Evolutionary conservation across 2,797 vertebrate genomes (phyloP).

Genomic region (Sternotherus odoratus): DNA sequence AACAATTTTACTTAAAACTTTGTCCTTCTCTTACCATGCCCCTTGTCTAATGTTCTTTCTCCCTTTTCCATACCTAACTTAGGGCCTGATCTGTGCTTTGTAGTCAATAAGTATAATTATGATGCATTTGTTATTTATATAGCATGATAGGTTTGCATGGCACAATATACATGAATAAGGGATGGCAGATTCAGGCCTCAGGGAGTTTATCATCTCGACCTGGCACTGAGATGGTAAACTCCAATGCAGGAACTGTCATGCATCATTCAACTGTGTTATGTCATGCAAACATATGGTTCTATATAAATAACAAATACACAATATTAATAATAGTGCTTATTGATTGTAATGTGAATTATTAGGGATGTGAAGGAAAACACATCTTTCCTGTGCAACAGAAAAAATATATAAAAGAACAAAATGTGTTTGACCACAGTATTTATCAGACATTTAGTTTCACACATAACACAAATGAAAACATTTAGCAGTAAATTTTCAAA

Average conservation of each 20-base stretch:
- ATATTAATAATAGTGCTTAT: neutral
- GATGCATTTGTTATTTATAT: neutral
- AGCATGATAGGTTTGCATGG: neutral
- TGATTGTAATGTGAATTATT: neutral
- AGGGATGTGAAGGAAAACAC: neutral
- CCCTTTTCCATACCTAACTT: neutral
- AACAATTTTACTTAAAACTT: neutral
- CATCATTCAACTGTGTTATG: neutral
- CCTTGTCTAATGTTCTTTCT: neutral
- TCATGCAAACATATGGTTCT: neutral
- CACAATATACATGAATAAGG: fast-evolving
- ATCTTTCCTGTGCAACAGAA: neutral
- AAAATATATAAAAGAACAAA: neutral
- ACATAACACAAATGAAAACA: neutral
- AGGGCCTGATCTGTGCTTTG: neutral
- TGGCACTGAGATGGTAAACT: neutral
- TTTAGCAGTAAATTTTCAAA: neutral
- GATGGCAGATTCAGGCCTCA: neutral
- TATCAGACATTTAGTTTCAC: neutral
- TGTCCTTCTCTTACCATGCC: neutral
- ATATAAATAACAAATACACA: neutral
- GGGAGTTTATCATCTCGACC: neutral
- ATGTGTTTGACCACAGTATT: neutral
- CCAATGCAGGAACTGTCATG: neutral
- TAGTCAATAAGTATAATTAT: neutral